Evolutionary conservation across 2,797 vertebrate species (phyloP), one percentile per base, ranked within the genome.

Genomic region (Chaetodon trifasciatus): DNA sequence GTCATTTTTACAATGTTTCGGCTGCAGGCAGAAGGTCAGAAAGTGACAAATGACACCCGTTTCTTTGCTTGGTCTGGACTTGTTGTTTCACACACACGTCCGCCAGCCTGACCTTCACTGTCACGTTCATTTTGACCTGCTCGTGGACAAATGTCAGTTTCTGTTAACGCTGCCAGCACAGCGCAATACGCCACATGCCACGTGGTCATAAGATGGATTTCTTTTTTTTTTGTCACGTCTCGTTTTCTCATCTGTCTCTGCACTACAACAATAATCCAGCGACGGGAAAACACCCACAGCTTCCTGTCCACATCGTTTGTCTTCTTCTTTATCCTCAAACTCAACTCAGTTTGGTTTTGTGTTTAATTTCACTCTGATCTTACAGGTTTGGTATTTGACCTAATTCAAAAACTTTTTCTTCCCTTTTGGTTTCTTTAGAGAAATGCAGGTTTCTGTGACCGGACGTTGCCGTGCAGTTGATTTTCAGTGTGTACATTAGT

Each of bases 231-330:
- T 46, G 46, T 60, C 35, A 55, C 65, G 46, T 76, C 53, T 39
- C 1, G 3, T 28, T 28, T 28, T 28, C 28, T 28, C 28, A 28
- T 61, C 19, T 35, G 47, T 46, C 57, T 53, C 40, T 56, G 58
- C 40, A 21, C 3, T 37, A 3, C 17, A 16, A 64, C 42, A 49
- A 50, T 57, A 71, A 70, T 57, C 60, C 52, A 19, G 2, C 21
- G 74, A 67, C 13, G 2, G 32, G 17, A 68, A 68, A 52, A 24
- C 49, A 37, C 61, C 47, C 49, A 37, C 12, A 39, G 67, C 56
- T 69, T 68, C 35, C 53, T 50, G 42, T 44, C 13, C 46, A 5
- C 63, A 16, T 42, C 49, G 0, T 0, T 56, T 37, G 10, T 28
- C 6, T 39, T 57, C 23, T 57, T 70, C 28, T 8, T 9, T 24